phyloP scores from a whole-genome alignment of 2,113 vertebrate species.

The Heterotis niloticus region DNA sequence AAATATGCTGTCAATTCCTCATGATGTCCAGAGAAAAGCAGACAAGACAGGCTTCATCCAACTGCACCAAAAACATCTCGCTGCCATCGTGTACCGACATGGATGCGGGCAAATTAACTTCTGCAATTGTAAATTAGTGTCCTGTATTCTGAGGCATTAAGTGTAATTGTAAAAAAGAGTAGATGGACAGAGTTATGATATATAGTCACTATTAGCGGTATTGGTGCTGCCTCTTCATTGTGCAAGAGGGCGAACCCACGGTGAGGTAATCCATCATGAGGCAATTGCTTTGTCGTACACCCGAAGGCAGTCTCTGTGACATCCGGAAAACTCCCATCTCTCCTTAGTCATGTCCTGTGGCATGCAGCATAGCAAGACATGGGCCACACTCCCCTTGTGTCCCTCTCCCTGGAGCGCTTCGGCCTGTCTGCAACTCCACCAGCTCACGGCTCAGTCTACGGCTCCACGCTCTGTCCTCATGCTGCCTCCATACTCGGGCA shows the following conservation, averaged over 20 bases:
- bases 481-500: not conserved
- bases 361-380: not conserved
- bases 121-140: not conserved
- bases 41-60: conserved; percentile 40
- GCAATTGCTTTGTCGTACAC: not conserved
- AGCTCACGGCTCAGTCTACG: not conserved
- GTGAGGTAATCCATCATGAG: conserved; percentile 2
- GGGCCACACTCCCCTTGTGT: not conserved
- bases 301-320: not conserved
- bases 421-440: not conserved
- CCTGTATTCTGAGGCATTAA: not conserved
- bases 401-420: not conserved
- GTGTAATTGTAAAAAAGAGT: not conserved
- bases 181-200: not conserved
- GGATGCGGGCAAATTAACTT: not conserved
- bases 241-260: not conserved
- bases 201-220: not conserved
- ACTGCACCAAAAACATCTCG: conserved; percentile 12
- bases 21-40: conserved; percentile 29
- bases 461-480: not conserved
- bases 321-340: not conserved
- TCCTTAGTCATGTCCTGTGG: not conserved
- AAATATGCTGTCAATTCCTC: conserved; percentile 46
- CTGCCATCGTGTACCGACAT: not conserved
- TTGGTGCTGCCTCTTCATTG: too few species aligned